Conservation (phyloP, 2,888 invertebrate species). For the Lycophotia porphyrea region DNA sequence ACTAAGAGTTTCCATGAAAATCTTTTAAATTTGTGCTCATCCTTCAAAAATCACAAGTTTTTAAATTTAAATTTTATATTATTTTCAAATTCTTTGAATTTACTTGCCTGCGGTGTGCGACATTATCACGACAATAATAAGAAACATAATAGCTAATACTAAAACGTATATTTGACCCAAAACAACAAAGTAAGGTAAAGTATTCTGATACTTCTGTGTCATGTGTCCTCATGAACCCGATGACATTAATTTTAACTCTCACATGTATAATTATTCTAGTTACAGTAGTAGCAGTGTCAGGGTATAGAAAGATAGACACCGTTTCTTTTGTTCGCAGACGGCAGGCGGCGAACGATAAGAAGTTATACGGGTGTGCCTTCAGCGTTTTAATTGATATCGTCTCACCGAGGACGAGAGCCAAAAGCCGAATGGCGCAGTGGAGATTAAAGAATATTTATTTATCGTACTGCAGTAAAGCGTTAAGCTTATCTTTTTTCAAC, state of each 20-base stretch:
- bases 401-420: conserved; percentile 44
- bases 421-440: conserved; percentile 42
- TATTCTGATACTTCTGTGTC: not conserved
- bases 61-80: not conserved
- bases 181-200: not conserved
- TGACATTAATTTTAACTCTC: not conserved
- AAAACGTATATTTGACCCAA: not conserved
- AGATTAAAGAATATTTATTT: conserved; percentile 58
- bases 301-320: conserved; percentile 40
- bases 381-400: conserved; percentile 66
- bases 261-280: conserved; percentile 30
- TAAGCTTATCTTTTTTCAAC: conserved; percentile 59
- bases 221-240: not conserved
- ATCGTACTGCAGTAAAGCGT: conserved; percentile 45
- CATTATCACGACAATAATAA: not conserved
- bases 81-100: not conserved
- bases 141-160: not conserved
- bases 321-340: conserved; percentile 62
- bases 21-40: not conserved
- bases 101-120: not conserved
- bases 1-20: not conserved
- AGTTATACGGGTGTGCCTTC: conserved; percentile 64
- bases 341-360: conserved; percentile 61
- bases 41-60: too few relatives aligned
- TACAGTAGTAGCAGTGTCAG: conserved; percentile 36